Evolutionary conservation across 1,140 invertebrate species (phyloP).

Genomic region (Dendrolimus punctatus): DNA sequence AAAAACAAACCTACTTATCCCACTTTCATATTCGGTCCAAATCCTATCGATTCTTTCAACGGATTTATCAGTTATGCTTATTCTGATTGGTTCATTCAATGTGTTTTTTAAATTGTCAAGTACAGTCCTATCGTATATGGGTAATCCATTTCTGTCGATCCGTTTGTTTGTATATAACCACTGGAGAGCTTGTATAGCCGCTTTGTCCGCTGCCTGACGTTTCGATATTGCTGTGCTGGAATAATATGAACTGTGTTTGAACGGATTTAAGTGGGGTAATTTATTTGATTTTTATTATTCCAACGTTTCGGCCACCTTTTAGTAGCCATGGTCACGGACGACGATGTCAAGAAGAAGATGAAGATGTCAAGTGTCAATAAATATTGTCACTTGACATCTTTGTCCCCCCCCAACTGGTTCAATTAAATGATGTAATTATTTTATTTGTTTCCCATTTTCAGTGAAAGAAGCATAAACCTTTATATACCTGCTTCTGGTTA

Average conservation of each 20-base stretch:
- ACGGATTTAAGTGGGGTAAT: too few species aligned
- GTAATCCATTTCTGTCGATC: conserved; percentile 42
- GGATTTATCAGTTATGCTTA: conserved; percentile 35
- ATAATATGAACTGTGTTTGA: conserved; percentile 10
- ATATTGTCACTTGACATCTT: too few species aligned
- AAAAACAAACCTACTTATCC: conserved; percentile 46
- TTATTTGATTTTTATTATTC: too few species aligned
- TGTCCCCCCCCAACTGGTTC: too few species aligned
- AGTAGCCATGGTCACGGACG: too few species aligned
- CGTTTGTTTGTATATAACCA: conserved; percentile 42
- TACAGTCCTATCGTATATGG: conserved; percentile 40
- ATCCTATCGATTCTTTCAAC: conserved; percentile 34
- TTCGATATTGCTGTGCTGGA: conserved; percentile 55
- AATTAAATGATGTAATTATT: too few species aligned
- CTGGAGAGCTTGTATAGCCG: conserved; percentile 43
- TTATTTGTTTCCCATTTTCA: too few species aligned
- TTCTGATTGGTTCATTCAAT: conserved; percentile 27
- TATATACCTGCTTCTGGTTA: too few species aligned
- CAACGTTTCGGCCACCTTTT: too few species aligned
- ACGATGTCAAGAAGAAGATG: too few species aligned
- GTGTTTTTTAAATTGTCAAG: conserved; percentile 29
- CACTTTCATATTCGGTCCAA: conserved; percentile 46
- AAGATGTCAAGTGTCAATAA: too few species aligned
- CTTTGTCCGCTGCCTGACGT: conserved; percentile 49
- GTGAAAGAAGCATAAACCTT: too few species aligned